phyloP scores from a whole-genome alignment of 2,797 vertebrate species.

The Acipenser ruthenus region DNA sequence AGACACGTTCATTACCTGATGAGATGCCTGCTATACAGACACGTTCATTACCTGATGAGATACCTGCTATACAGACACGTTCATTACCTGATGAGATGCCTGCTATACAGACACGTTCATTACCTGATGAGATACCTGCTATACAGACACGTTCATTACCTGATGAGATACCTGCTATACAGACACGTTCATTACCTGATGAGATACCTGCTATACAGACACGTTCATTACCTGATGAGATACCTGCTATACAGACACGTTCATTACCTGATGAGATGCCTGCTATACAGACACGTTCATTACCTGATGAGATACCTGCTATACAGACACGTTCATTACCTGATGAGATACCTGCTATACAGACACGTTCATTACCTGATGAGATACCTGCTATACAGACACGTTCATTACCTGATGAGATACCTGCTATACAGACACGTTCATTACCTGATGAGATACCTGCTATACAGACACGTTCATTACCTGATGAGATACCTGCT shows the following conservation, averaged over 20 bases:
- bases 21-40: background rate
- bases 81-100: conserved; percentile 59
- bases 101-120: background rate
- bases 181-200: background rate
- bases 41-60: background rate
- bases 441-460: conserved; percentile 59
- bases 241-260: background rate
- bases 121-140: background rate
- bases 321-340: background rate
- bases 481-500: background rate
- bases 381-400: background rate
- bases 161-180: conserved; percentile 38
- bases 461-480: background rate
- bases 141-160: conserved; percentile 45
- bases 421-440: background rate
- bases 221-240: conserved; percentile 59
- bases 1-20: conserved; percentile 59
- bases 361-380: conserved; percentile 59
- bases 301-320: conserved; percentile 58
- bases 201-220: background rate
- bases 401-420: background rate
- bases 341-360: background rate
- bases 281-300: background rate
- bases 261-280: background rate
- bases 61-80: background rate